Evolutionary conservation across 2,888 invertebrate genomes (phyloP), one percentile per base, ranked within the genome.

Genomic region (Sinopyrophorus schimmeli): DNA sequence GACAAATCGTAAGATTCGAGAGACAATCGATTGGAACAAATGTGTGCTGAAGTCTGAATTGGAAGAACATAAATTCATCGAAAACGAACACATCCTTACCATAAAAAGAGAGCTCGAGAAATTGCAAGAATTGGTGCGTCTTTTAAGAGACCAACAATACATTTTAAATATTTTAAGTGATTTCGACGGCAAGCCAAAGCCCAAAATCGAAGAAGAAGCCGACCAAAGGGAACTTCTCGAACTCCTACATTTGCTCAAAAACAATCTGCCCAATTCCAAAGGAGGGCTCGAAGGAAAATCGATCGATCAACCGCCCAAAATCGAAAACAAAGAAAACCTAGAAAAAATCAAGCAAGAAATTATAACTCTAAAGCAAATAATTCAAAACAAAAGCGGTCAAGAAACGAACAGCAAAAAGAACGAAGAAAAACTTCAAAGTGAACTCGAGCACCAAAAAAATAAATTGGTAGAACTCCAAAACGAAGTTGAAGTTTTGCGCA

Each of bases 111-210:
- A 73, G 61, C 56, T 73, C 3, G 54, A 55, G 16, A 69, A 71
- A 56, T 38, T 73, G 2, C 59, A 67, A 37, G 61, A 67, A 14
- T 46, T 72, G 4, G 63, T 71, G 10, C 53, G 62, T 20, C 51
- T 70, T 11, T 47, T 72, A 7, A 63, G 59, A 43, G 69, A 71
- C 30, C 71, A 72, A 51, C 68, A 71, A 46, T 53, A 62, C 15
- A 53, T 67, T 12, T 46, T 71, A 10, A 60, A 61, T 9, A 53
- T 60, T 9, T 47, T 69, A 11, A 59, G 61, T 30, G 48, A 62
- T 28, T 32, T 54, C 14, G 48, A 52, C 1, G 26, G 21, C n/a
- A 20, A 38, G 35, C 20, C 32, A 20, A 50, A 23, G 34, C n/a
- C 23, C 1, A 9, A 28, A 10, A 14, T 7, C 7, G 30, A 31